phyloP scores from a whole-genome alignment of 2,888 invertebrate genomes.

The Agriopis leucophaearia region DNA sequence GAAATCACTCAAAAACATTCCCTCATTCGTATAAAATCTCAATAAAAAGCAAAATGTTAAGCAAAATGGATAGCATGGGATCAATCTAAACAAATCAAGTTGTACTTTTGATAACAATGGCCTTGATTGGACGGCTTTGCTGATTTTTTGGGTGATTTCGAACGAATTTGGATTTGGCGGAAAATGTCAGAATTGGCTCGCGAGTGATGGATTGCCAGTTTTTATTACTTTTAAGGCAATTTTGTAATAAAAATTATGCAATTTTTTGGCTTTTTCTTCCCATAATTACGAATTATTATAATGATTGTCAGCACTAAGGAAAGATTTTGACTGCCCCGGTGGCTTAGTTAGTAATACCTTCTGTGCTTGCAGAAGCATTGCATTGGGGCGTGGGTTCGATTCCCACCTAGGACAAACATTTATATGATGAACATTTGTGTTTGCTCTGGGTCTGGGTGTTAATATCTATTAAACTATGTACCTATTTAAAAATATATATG shows the following conservation, averaged over 20 bases:
- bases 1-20: conserved; percentile 42
- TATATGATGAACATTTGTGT: too few species aligned
- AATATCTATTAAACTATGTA: too few species aligned
- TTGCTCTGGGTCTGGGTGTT: too few species aligned
- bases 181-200: conserved; percentile 68
- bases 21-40: conserved; percentile 60
- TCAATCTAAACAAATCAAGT: conserved; percentile 77
- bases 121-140: conserved; percentile 70
- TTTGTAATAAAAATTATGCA: not conserved
- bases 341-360: too few species aligned
- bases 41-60: conserved; percentile 46
- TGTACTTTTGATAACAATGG: conserved; percentile 66
- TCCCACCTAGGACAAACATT: too few species aligned
- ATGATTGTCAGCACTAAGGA: too few species aligned
- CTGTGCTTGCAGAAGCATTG: too few species aligned
- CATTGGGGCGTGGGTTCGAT: too few species aligned
- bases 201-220: conserved; percentile 65
- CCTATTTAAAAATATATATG: too few species aligned
- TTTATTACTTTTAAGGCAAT: not conserved
- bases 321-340: too few species aligned
- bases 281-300: not conserved
- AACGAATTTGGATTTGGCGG: conserved; percentile 66
- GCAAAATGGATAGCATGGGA: conserved; percentile 70
- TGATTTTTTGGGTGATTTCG: conserved; percentile 59
- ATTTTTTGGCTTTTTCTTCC: too few species aligned